These are phyloP conservation scores for Minunthozetes semirufus DNA, from an alignment of 2,888 invertebrate genomes.

Conservation along the genomic window DNA sequence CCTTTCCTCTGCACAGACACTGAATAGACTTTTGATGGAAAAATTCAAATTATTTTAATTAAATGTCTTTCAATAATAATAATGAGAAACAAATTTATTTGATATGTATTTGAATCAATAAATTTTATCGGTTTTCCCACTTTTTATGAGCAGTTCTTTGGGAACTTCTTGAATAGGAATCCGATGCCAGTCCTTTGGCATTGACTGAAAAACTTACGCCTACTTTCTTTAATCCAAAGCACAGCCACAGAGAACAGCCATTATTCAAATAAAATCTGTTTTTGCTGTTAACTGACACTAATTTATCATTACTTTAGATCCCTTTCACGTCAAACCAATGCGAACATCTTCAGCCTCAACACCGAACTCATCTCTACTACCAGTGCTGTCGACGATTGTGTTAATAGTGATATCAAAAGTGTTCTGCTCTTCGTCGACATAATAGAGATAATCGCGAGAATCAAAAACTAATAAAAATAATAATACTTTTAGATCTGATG, in stretches of 20 bases:
- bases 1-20: too few relatives aligned
- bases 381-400: not conserved
- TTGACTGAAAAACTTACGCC: too few relatives aligned
- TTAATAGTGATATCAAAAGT: conserved; percentile 27
- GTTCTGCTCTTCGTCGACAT: not conserved
- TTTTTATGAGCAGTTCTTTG: too few relatives aligned
- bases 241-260: not conserved
- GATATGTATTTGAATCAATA: too few relatives aligned
- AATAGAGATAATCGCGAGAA: not conserved
- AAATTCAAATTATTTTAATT: too few relatives aligned
- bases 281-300: not conserved
- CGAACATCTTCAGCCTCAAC: conserved; percentile 12
- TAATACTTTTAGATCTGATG: not conserved
- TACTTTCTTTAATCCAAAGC: not conserved
- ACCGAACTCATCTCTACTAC: not conserved
- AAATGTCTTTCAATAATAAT: too few relatives aligned
- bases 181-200: too few relatives aligned
- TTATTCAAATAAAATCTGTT: conserved; percentile 8
- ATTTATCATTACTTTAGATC: conserved; percentile 24
- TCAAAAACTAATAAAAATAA: not conserved
- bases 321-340: conserved; percentile 30
- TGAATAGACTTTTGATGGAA: too few relatives aligned
- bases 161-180: too few relatives aligned
- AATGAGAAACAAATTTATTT: too few relatives aligned
- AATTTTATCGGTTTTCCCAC: too few relatives aligned